Base-by-base conservation (phyloP, 2,113 vertebrate genomes). In the Callipepla californica region DNA sequence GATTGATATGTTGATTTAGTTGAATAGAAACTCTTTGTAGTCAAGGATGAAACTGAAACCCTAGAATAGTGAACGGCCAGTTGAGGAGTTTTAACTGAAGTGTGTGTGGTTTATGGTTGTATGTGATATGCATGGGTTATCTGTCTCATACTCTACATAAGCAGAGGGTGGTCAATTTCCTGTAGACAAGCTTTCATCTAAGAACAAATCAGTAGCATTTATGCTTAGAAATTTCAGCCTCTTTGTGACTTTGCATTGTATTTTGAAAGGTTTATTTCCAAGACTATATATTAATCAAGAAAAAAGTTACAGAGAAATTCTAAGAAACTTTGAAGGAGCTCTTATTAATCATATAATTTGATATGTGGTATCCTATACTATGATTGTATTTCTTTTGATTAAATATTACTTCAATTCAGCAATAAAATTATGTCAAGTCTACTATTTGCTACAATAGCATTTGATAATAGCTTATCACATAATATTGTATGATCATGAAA, bases 1-100 rank as follows among this genome's bases (percentile, higher is more conserved):
- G 34, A 55, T 21, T 55, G 15, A 38, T 18, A 13, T 0, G 0
- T 45, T 18, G 7, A 7, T 57, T 51, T 18, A 23, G 1, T 1
- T 69, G 40, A 34, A 34, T 30, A 45, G 50, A 34, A 61, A 13
- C 11, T 68, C 36, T 67, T 26, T 59, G 45, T 12, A 44, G 48
- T 13, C 44, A 47, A 2, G 25, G 21, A 7, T 34, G 68, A 74
- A 34, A 66, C 1, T 38, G 50, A 87, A 78, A 25, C 1, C 20
- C 40, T 32, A 42, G 13, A n/a, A 65, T 2, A 38, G 14, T 13
- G 20, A 22, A 59, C 16, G 36, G 4, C 1, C 15, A 61, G 9
- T 15, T 84, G 28, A 34, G 32, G 23, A 30, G 8, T 13, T 28
- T 38, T n/a, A 59, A 11, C 18, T 65, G 6, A 53, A 63, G 23